Conservation (phyloP, 2,113 vertebrate genomes). For the Dolichallabes microphthalmus region DNA sequence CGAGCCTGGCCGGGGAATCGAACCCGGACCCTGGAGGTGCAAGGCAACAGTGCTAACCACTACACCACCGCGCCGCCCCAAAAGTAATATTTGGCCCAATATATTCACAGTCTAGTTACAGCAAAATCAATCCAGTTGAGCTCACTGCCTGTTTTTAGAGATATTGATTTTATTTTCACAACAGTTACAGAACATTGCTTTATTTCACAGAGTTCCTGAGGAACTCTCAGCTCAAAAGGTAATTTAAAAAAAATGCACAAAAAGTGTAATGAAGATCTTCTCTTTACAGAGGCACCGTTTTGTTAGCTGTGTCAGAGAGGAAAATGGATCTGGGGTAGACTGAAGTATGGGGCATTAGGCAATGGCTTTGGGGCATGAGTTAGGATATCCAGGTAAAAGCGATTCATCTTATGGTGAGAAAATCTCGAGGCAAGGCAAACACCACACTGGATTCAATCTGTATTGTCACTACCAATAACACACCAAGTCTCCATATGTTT, state of each 20-base stretch:
- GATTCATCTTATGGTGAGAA: constrained; percentile 54
- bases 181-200: no score
- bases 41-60: no score
- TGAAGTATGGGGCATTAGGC: constrained; percentile 33
- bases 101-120: no score
- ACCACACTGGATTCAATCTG: constrained; percentile 1
- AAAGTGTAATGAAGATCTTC: constrained; percentile 55
- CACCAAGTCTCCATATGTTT: constrained; percentile 30
- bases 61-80: no score
- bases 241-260: constrained; percentile 41
- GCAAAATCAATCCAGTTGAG: no score
- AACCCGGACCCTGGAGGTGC: no score
- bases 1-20: no score
- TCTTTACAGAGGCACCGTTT: constrained; percentile 59
- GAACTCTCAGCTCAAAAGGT: constrained; percentile 48
- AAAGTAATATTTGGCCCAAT: no score
- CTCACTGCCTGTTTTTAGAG: no score
- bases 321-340: constrained; percentile 60
- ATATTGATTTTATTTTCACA: no score
- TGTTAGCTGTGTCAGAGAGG: constrained; percentile 49
- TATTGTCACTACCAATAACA: background rate
- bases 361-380: constrained; percentile 45
- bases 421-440: constrained; percentile 24
- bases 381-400: constrained; percentile 51
- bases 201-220: no score